Evolutionary conservation across 2,888 invertebrate species (phyloP).

Genomic region (Myopa tessellatipennis): DNA sequence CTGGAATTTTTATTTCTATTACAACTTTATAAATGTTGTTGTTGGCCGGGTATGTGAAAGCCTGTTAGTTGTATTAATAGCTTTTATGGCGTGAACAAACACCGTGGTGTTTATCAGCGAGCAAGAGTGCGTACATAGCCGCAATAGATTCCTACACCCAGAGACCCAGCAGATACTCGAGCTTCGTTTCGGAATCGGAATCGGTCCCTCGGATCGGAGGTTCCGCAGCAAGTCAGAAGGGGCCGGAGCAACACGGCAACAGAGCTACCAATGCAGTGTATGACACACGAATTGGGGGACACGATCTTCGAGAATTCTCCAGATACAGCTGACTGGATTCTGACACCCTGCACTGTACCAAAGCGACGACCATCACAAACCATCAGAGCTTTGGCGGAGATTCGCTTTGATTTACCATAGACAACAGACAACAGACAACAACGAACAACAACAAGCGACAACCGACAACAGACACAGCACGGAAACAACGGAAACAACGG

Average conservation of each 20-base stretch:
- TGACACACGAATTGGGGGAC: background rate
- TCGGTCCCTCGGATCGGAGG: too few relatives aligned
- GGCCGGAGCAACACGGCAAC: too few relatives aligned
- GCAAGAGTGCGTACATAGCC: background rate
- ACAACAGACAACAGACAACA: slow-evolving; percentile 4
- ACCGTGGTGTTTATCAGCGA: too few relatives aligned
- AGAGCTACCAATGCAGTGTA: too few relatives aligned
- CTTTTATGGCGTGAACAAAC: too few relatives aligned
- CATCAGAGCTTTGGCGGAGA: background rate
- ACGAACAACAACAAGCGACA: background rate
- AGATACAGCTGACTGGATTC: background rate
- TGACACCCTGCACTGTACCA: background rate
- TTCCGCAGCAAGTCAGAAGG: too few relatives aligned
- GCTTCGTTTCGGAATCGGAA: too few relatives aligned
- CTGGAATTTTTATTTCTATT: too few relatives aligned
- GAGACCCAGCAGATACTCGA: too few relatives aligned
- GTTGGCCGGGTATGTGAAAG: background rate
- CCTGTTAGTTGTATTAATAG: background rate
- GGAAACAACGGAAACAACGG: background rate
- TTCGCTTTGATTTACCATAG: slow-evolving; percentile 13
- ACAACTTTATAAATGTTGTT: background rate
- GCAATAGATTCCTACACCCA: too few relatives aligned
- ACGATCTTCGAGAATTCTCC: background rate
- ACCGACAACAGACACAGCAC: background rate
- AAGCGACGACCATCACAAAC: background rate